These are phyloP conservation scores for Hylomyscus alleni DNA, from an alignment of 2,797 vertebrate genomes.

Conservation along the genomic window DNA sequence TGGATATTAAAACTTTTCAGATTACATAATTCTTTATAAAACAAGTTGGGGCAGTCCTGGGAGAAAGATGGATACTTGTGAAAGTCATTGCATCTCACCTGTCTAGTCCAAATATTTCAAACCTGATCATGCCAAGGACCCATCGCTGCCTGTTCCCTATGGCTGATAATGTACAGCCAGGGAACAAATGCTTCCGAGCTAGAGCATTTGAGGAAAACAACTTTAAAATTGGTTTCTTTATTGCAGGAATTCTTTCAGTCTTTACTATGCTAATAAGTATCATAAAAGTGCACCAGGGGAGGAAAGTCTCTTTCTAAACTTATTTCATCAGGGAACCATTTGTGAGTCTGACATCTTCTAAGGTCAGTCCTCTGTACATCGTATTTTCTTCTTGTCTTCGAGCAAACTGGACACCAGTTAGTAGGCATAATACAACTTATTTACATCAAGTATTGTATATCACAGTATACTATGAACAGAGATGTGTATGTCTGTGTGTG, in stretches of 20 bases:
- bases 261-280: constrained; percentile 40
- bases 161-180: neutral
- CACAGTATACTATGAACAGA: neutral
- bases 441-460: neutral
- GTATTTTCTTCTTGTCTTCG: neutral
- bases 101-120: neutral
- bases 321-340: constrained; percentile 30
- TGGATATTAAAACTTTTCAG: neutral
- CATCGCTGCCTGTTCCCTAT: neutral
- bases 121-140: neutral
- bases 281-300: constrained; percentile 40
- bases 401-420: neutral
- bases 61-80: neutral
- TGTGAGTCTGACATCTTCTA: neutral
- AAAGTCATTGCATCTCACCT: neutral
- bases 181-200: constrained; percentile 35
- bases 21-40: constrained; percentile 21
- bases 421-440: neutral
- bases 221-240: constrained; percentile 54
- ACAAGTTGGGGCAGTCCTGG: neutral
- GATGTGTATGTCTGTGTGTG: neutral
- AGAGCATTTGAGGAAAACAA: constrained; percentile 21
- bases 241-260: constrained; percentile 23
- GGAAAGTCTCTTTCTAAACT: constrained; percentile 47
- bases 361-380: neutral